Evolutionary conservation across 2,888 invertebrate genomes (phyloP).

Genomic region (Ditula angustiorana): DNA sequence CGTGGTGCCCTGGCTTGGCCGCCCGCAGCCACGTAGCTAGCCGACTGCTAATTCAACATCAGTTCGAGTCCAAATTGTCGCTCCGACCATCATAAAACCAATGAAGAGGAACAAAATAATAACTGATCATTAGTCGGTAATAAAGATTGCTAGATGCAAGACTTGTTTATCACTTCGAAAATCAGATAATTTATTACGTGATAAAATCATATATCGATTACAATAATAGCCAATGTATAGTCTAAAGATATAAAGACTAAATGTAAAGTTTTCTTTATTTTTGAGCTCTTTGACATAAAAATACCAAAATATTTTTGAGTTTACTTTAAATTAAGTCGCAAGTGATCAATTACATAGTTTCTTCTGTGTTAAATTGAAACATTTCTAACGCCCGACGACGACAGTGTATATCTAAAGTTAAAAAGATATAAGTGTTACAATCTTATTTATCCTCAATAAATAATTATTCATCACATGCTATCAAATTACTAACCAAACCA

Average conservation of each 20-base stretch:
- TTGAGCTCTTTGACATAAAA: too few relatives aligned
- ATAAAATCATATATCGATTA: neutral
- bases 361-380: too few relatives aligned
- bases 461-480: neutral
- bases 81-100: constrained; percentile 30
- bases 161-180: too few relatives aligned
- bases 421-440: too few relatives aligned
- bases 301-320: too few relatives aligned
- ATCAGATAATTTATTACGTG: too few relatives aligned
- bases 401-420: too few relatives aligned
- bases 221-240: neutral
- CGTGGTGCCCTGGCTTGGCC: constrained; percentile 57
- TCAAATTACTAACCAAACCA: too few relatives aligned
- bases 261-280: neutral
- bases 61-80: constrained; percentile 34
- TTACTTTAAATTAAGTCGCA: neutral
- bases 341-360: neutral
- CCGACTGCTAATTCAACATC: constrained; percentile 35
- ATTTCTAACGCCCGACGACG: too few relatives aligned
- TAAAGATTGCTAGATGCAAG: neutral
- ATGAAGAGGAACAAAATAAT: constrained; percentile 26
- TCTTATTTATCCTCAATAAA: too few relatives aligned
- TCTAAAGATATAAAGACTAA: neutral
- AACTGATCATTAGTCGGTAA: constrained; percentile 22
- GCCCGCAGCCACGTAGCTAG: constrained; percentile 31